Conservation (phyloP, 2,888 invertebrate species). For the Tinea trinotella region DNA sequence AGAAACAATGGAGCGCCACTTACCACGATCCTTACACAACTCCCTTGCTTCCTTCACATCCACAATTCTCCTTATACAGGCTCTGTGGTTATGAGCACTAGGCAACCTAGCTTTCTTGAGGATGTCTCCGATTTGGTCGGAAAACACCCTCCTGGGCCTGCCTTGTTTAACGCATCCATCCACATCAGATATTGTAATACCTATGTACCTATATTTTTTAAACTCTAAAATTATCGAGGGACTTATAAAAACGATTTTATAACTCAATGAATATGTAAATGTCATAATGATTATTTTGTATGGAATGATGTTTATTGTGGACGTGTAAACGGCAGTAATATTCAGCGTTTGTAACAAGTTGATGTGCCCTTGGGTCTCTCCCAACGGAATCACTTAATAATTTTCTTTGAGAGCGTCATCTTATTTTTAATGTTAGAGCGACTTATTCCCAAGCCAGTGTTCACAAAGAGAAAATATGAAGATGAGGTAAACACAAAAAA, state of each 20-base stretch:
- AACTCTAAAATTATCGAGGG: too few species aligned
- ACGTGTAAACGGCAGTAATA: conserved; percentile 23
- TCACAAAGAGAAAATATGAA: conserved; percentile 54
- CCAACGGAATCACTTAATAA: conserved; percentile 62
- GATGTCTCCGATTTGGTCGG: too few species aligned
- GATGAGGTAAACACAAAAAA: conserved; percentile 32
- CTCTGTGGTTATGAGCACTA: too few species aligned
- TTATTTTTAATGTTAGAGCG: conserved; percentile 65
- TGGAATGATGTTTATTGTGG: neutral
- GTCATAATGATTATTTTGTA: neutral
- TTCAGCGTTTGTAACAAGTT: conserved; percentile 64
- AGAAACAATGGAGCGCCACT: too few species aligned
- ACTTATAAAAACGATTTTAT: neutral
- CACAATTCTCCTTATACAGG: too few species aligned
- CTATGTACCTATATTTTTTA: too few species aligned
- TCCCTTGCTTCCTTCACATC: too few species aligned
- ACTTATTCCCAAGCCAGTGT: conserved; percentile 49
- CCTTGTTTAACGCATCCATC: too few species aligned
- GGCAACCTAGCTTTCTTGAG: too few species aligned
- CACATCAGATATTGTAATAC: too few species aligned
- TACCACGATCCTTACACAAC: too few species aligned
- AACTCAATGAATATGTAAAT: neutral
- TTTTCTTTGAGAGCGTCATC: conserved; percentile 68
- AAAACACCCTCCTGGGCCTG: too few species aligned
- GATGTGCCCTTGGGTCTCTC: conserved; percentile 57